Evolutionary conservation across 2,797 vertebrate genomes (phyloP).

Genomic region (Dromococcyx pavoninus): DNA sequence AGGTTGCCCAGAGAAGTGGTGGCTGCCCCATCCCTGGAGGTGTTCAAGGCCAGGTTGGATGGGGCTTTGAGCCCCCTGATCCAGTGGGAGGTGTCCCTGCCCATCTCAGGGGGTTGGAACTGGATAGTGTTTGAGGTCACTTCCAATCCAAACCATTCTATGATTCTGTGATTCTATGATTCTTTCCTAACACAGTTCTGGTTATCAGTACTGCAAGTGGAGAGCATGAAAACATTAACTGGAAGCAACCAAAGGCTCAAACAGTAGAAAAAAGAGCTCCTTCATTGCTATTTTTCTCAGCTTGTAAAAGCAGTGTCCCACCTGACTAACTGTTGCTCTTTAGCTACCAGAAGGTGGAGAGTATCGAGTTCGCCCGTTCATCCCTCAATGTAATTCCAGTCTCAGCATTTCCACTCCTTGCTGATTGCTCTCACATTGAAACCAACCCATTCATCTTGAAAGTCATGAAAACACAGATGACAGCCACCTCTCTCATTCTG

Average conservation of each 20-base stretch:
- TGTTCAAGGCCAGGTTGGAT: too few relatives aligned
- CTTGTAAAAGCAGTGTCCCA: not conserved
- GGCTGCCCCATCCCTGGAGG: too few relatives aligned
- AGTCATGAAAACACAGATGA: not conserved
- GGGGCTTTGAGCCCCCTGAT: too few relatives aligned
- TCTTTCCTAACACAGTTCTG: not conserved
- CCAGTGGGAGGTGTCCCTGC: too few relatives aligned
- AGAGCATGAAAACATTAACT: not conserved
- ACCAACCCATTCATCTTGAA: not conserved
- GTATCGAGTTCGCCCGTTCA: accelerated
- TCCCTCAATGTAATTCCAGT: not conserved
- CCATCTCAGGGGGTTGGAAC: too few relatives aligned
- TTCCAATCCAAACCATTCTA: too few relatives aligned
- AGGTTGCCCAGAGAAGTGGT: too few relatives aligned
- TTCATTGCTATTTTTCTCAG: not conserved
- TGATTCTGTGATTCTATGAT: too few relatives aligned
- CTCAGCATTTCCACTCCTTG: not conserved
- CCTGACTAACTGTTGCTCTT: not conserved
- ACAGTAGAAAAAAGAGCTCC: not conserved
- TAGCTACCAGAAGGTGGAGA: not conserved
- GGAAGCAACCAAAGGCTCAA: not conserved
- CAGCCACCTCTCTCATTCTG: not conserved
- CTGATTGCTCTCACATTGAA: accelerated
- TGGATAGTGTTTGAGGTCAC: too few relatives aligned
- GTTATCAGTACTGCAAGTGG: not conserved